Evolutionary conservation across 2,888 invertebrate genomes (phyloP).

Genomic region (Eulithis testata): DNA sequence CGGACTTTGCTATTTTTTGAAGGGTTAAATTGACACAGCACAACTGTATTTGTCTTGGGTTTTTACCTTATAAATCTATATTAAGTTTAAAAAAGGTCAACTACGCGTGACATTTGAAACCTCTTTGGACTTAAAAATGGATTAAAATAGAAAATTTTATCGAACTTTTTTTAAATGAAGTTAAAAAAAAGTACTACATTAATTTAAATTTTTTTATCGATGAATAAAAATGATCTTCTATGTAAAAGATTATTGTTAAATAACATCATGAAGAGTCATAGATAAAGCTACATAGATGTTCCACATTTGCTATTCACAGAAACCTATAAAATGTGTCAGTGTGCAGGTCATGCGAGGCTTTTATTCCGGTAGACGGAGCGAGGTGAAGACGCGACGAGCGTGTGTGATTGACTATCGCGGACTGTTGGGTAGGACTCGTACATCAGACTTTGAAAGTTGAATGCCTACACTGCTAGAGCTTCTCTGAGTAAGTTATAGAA

Average conservation of each 20-base stretch:
- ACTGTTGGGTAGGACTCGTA: neutral
- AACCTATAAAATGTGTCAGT: slow-evolving; percentile 55
- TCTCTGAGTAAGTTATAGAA: slow-evolving; percentile 30
- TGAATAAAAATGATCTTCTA: neutral
- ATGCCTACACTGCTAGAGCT: slow-evolving; percentile 15
- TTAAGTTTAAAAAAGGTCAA: slow-evolving; percentile 27
- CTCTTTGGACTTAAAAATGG: neutral
- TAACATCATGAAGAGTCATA: slow-evolving; percentile 4
- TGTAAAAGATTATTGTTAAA: too few species aligned
- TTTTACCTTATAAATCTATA: slow-evolving; percentile 17
- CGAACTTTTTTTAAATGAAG: too few species aligned
- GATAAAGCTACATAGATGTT: slow-evolving; percentile 22
- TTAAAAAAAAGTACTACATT: too few species aligned
- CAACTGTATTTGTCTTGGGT: slow-evolving; percentile 38
- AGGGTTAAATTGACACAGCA: slow-evolving; percentile 28
- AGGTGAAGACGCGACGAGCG: slow-evolving; percentile 55
- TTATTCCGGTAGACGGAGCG: slow-evolving; percentile 74
- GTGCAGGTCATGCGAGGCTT: slow-evolving; percentile 65
- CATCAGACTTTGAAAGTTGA: neutral
- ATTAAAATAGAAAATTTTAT: too few species aligned
- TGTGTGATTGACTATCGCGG: slow-evolving; percentile 60
- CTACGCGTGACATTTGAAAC: neutral
- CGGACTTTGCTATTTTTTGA: slow-evolving; percentile 48
- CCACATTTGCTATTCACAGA: slow-evolving; percentile 51
- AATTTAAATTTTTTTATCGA: neutral